Base-by-base conservation (phyloP, 2,797 vertebrate genomes). In the Premnoplex brunnescens region DNA sequence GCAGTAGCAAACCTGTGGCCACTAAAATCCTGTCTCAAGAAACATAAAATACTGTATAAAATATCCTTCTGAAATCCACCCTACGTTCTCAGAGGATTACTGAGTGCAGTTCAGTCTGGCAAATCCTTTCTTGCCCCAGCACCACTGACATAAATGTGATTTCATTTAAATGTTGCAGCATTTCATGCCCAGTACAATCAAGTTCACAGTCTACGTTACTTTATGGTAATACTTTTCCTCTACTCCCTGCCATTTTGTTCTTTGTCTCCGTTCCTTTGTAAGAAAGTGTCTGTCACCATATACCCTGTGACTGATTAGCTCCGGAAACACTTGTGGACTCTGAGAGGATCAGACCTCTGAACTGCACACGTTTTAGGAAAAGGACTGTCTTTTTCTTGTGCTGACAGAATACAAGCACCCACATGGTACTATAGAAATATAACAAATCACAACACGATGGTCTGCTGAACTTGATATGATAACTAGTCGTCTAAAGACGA, bases 401-500 rank as follows among this genome's bases (percentile, higher is more conserved):
- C 75, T 36, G 56, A 49, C 32, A 81, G 49, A 79, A 73, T 32
- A n/a, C 68, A 76, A 88, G 76, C 79, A 73, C 67, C 49, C 56
- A 54, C 2, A 0, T 71, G 85, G 81, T 48, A 43, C 37, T 48
- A 37, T 0, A 93, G 88, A 82, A 95, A 82, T 88, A 90, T 55
- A 69, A 52, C n/a, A 87, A 18, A 51, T 64, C 17, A 1, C 86
- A 88, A 48, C 82, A 68, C 69, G 27, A 6, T 51, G 79, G 89
- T 74, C 74, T 95, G 71, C 63, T 32, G 9, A 85, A 82, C 80
- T 84, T 94, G 85, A 96, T 88, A 96, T 32, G 52, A 85, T 71
- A 92, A 84, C 95, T 71, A 82, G 89, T 90, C 10, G 3, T 80
- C 74, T 94, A 91, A 97, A 93, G 93, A 95, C 5, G 13, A 93